Evolutionary conservation across 2,888 invertebrate genomes (phyloP).

Genomic region (Epinotia ramella): DNA sequence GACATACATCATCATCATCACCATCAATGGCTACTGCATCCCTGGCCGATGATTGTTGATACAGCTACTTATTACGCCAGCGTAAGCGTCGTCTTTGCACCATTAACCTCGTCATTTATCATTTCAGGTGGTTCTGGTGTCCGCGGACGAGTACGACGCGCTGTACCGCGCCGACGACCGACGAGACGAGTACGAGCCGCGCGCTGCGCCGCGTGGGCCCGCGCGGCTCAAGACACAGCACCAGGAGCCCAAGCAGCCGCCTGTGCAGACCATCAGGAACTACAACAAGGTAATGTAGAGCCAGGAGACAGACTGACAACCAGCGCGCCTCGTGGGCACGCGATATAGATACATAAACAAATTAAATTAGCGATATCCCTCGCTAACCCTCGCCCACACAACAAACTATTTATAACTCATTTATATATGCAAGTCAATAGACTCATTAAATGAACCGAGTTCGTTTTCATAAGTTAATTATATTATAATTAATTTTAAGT

Average conservation of each 20-base stretch:
- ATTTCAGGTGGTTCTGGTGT: constrained; percentile 78
- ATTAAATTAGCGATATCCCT: too few species aligned
- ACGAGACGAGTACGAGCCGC: constrained; percentile 73
- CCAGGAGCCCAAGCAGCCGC: constrained; percentile 88
- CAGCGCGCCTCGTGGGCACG: background rate
- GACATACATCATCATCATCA: too few species aligned
- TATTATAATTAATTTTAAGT: too few species aligned
- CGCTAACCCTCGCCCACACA: too few species aligned
- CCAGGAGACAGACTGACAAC: background rate
- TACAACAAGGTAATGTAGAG: constrained; percentile 87
- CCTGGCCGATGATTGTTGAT: too few species aligned
- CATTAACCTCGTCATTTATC: background rate
- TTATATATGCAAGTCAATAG: too few species aligned
- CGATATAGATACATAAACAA: too few species aligned
- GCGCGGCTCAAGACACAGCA: constrained; percentile 57
- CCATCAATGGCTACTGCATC: too few species aligned
- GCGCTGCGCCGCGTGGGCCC: constrained; percentile 61
- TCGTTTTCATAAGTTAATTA: too few species aligned
- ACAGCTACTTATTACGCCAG: too few species aligned
- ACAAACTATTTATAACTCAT: too few species aligned
- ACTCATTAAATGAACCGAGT: too few species aligned
- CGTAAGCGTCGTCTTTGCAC: background rate
- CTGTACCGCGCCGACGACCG: constrained; percentile 75
- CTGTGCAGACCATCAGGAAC: constrained; percentile 93
- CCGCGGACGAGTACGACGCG: constrained; percentile 73